Percentiles rank a stretch among this genome's conserved stretches.
phyloP scores from a whole-genome alignment of 2,888 invertebrate genomes.

The Heliconius cydno region DNA sequence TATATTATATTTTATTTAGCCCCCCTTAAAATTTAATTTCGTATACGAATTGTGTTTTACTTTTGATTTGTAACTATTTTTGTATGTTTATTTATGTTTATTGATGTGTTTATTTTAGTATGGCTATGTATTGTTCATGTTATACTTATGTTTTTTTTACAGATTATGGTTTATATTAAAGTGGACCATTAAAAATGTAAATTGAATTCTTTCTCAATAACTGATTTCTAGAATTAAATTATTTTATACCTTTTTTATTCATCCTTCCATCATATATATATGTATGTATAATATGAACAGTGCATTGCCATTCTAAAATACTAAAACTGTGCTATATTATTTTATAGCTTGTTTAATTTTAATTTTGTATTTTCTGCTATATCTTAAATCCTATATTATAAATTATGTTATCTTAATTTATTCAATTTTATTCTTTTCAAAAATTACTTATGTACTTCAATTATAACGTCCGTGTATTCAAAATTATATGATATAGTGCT shows the following conservation, averaged over 20 bases:
- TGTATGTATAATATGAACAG: not conserved
- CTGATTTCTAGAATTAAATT: not conserved
- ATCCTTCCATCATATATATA: no score
- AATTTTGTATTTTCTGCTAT: not conserved
- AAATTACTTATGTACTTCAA: not conserved
- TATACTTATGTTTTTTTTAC: not conserved
- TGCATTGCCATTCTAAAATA: not conserved
- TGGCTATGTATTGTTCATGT: not conserved
- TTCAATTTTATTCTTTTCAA: not conserved
- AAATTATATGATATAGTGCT: not conserved
- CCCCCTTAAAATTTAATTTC: constrained; percentile 51
- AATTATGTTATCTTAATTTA: not conserved
- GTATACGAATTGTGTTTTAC: not conserved
- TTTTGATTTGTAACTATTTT: no score
- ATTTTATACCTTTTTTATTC: not conserved
- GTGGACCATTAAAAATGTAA: no score
- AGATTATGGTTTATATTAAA: no score
- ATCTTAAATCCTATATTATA: not conserved
- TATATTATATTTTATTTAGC: no score
- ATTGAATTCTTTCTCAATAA: not conserved
- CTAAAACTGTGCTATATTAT: not conserved
- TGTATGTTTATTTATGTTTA: not conserved
- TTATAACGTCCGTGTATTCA: not conserved
- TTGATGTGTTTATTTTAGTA: not conserved
- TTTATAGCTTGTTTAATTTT: not conserved